Base-by-base conservation (phyloP, 1,140 invertebrate genomes). In the Mercenaria mercenaria region DNA sequence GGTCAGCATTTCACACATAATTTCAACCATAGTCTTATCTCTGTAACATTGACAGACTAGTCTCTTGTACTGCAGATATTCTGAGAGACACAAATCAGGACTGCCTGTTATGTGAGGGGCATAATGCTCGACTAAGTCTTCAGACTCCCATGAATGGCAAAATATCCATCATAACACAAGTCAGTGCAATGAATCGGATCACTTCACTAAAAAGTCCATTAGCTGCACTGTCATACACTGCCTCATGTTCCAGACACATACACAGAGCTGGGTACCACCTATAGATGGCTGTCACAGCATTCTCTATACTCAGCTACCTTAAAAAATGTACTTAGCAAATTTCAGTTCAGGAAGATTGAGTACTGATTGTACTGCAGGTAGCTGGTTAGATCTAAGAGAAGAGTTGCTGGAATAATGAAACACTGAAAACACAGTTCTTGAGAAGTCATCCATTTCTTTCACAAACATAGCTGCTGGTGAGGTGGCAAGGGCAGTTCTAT, bases 111-210 rank as follows among this genome's bases (percentile, higher is more conserved):
- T 13, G 39, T 85, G 67, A 1, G 26, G 1, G 10, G 37, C 34
- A 43, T 52, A 72, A 29, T 85, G 83, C 32, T 76, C 47, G 0
- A 74, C 67, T 13, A 85, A 56, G 13, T 77, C 69, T 64, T 77
- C 8, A 29, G 77, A 11, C 61, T 26, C 29, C 72, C 20, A 77
- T 79, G 37, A 87, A 87, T 79, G 84, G 84, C 26, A 77, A 34
- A 23, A 87, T 69, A 41, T 87, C 72, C 84, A 87, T 87, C 72
- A 87, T 87, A 13, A 87, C 10, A 41, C 77, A 32, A 23, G 84
- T 87, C 23, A 52, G 23, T 18, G 84, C 50, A 61, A 87, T 87
- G 50, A 87, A 87, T 18, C 26, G 32, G 74, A 20, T 56, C 32
- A 87, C 84, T 41, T 87, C 84, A 37, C 61, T 61, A 20, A 61